Base-by-base conservation (phyloP, 2,888 invertebrate genomes). In the Nemotelus nigrinus region DNA sequence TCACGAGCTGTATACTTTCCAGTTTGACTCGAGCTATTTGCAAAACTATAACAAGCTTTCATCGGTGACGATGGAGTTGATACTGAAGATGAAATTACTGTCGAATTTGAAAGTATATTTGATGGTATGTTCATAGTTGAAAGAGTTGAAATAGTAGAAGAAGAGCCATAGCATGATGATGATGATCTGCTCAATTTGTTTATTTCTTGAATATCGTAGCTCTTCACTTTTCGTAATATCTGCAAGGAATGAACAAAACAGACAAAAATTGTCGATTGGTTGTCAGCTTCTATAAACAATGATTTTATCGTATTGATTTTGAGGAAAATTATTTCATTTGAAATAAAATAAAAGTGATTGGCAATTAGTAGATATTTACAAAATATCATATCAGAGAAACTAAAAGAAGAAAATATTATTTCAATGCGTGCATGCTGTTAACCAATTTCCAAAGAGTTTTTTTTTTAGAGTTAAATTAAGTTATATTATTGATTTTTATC, bases 1-100 rank as follows among this genome's bases (percentile, higher is more conserved):
- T 82, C 80, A 58, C 80, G 81, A 44, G 80, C 70, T 6, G 70
- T 70, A 43, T 70, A 70, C 10, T 70, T 53, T 6, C 67, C 7
- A 67, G 4, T 67, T 7, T 44, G 7, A 70, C 50, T 68, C 63
- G 63, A 41, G n/a, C 47, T 50, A 39, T 58, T 57, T 10, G 55
- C 44, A 39, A 7, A 45, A 67, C 10, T 64, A 44, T 47, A 60
- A 44, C 50, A 48, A 41, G 68, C 63, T 57, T 55, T 70, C 58
- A 72, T 55, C 44, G 76, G 74, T 72, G 78, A 57, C 48, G 71
- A 53, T 44, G 47, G 63, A 50, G 57, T 55, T 55, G 74, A 55
- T 58, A 60, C 47, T 48, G 57, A 50, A 5, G 67, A 48, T n/a
- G 58, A 10, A 6, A 65, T 3, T 6, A 47, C 8, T 74, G 74